Evolutionary conservation across 2,888 invertebrate genomes (phyloP).

Genomic region (Therioaphis trifolii): DNA sequence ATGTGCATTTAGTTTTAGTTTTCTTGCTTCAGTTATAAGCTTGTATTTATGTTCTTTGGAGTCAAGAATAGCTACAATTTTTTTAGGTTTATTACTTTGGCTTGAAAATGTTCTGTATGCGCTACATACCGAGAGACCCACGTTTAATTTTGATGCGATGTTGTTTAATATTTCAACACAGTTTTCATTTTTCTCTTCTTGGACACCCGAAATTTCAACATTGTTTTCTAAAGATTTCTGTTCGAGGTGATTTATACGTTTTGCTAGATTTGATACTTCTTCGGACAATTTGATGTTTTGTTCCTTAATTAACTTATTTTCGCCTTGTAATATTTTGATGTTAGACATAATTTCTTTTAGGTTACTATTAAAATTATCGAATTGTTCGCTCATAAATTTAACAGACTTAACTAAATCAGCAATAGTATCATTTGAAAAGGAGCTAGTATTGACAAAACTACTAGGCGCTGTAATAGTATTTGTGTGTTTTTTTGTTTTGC

Average conservation of each 20-base stretch:
- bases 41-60: conserved; percentile 15
- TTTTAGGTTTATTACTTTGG: conserved; percentile 15
- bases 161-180: neutral
- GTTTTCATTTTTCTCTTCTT: neutral
- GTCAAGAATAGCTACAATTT: conserved; percentile 19
- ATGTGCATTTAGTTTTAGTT: neutral
- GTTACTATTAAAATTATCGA: neutral
- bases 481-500: neutral
- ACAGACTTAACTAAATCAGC: neutral
- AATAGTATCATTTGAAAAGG: neutral
- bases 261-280: conserved; percentile 2
- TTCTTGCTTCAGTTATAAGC: conserved; percentile 19
- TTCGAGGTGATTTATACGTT: neutral
- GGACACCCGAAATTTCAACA: neutral
- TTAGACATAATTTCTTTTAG: neutral
- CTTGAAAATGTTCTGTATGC: neutral
- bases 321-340: neutral
- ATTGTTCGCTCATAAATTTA: neutral
- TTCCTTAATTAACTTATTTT: neutral
- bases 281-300: neutral
- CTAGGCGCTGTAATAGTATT: neutral
- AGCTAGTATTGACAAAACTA: neutral
- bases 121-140: neutral
- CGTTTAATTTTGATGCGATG: neutral
- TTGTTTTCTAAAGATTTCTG: too few relatives aligned